Evolutionary conservation across 2,113 vertebrate species (phyloP).

Genomic region (Paracanthobrama guichenoti): DNA sequence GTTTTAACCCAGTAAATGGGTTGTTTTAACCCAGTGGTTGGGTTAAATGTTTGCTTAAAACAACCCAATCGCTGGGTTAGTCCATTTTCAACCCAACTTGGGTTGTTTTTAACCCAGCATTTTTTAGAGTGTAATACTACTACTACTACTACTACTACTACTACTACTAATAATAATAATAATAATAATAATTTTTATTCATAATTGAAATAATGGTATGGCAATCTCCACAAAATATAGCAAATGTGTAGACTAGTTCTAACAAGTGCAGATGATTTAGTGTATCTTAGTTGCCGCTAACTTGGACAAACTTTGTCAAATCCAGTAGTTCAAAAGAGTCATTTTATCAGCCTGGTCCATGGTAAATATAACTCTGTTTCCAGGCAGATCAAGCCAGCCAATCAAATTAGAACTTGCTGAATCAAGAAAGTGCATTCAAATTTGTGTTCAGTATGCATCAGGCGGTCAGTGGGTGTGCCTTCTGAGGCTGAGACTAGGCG

Average conservation of each 20-base stretch:
- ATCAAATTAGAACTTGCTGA: neutral
- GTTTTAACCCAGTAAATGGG: too few relatives aligned
- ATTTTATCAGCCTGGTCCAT: neutral
- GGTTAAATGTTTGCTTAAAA: too few relatives aligned
- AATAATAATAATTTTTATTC: neutral
- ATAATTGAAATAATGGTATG: neutral
- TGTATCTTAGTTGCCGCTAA: neutral
- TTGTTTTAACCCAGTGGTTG: too few relatives aligned
- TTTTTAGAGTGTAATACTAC: too few relatives aligned
- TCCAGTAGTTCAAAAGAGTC: neutral
- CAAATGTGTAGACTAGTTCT: too few relatives aligned
- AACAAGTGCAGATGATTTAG: neutral
- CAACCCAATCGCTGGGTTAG: too few relatives aligned
- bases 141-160: neutral
- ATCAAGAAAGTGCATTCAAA: neutral
- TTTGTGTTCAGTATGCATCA: conserved; percentile 6
- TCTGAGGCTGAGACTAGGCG: neutral
- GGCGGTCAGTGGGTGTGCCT: neutral
- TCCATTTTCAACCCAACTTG: too few relatives aligned
- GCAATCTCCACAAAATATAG: neutral
- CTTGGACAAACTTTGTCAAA: neutral
- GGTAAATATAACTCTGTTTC: neutral
- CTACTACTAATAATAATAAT: neutral
- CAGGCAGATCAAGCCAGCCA: neutral
- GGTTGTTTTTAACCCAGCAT: too few relatives aligned